Conservation (phyloP, 2,797 vertebrate species). For the Eulemur rubriventer region DNA sequence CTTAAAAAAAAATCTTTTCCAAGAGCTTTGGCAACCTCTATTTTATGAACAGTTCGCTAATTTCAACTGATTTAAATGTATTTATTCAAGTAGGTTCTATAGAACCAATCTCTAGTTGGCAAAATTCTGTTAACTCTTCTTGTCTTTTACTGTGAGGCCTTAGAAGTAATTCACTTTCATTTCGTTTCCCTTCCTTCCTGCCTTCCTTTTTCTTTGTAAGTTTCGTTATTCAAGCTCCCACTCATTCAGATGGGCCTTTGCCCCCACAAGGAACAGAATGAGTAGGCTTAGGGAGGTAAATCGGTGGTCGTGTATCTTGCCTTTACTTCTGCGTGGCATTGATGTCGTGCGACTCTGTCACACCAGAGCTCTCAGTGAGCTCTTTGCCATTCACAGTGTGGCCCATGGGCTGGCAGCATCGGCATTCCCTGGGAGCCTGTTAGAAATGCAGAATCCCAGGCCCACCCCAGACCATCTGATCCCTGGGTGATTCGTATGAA, state of each 20-base stretch:
- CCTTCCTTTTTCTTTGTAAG: neutral
- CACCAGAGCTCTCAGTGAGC: neutral
- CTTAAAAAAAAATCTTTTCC: neutral
- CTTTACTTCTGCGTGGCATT: neutral
- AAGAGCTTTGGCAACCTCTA: neutral
- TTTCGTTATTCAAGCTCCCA: neutral
- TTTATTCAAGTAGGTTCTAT: conserved; percentile 23
- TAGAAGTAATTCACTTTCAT: neutral
- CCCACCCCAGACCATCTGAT: neutral
- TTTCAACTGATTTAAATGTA: conserved; percentile 29
- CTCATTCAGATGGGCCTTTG: neutral
- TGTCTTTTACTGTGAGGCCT: neutral
- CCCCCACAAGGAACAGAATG: neutral
- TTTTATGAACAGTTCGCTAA: neutral
- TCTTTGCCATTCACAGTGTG: neutral
- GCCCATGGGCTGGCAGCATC: neutral
- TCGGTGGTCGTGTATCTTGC: neutral
- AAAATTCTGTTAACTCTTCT: neutral
- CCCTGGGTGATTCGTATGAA: neutral
- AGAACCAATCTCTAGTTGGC: neutral
- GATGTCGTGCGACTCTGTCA: neutral
- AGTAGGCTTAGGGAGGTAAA: neutral
- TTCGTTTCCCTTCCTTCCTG: neutral
- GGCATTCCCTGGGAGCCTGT: neutral
- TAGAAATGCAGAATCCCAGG: neutral